Base-by-base conservation (phyloP, 2,888 invertebrate species). In the Leucophora obtusa region DNA sequence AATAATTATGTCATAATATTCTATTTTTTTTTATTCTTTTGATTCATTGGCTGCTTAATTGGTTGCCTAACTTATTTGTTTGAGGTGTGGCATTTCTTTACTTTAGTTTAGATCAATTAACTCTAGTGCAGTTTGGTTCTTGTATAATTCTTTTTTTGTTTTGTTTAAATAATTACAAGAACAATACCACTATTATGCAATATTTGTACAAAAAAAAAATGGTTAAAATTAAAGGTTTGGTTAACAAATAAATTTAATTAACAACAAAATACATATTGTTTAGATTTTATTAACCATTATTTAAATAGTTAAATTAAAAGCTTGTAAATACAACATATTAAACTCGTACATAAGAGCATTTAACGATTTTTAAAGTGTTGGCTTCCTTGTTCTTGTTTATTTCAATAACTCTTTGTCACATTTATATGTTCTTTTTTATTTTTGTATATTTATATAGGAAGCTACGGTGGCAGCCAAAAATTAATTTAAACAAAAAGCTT, bases 1-100 rank as follows among this genome's bases (percentile, higher is more conserved):
- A 51, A 60, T 60, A 81, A 50, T 81, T 81, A 70, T 77, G 69
- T 77, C 76, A 76, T 76, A 76, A 62, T 50, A 77, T 73, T 81
- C 43, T 76, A 54, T 58, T 59, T 15, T 28, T 24, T 66, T 53
- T 21, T 68, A 58, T 72, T 81, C 50, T 71, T 69, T 56, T 47
- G 63, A 72, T 69, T 72, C 60, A 69, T 50, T 50, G 38, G 54
- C 28, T 50, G 18, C 65, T 72, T 60, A 76, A 76, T 69, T 76
- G 43, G 69, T 69, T 63, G 47, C 6, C 51, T 43, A 70, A 73
- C 70, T 62, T 62, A 65, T 73, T 76, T 66, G 53, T 69, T 53
- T 43, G 24, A 69, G 80, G 80, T 73, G 80, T 69, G 80, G 80
- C 80, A 47, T 73, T 81, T 59, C 62, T 69, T 72, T 63, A 58